Percentiles rank a stretch among this genome's conserved stretches.
These are phyloP conservation scores for Austrofundulus limnaeus DNA, from an alignment of 2,113 vertebrate species.

Conservation along the genomic window DNA sequence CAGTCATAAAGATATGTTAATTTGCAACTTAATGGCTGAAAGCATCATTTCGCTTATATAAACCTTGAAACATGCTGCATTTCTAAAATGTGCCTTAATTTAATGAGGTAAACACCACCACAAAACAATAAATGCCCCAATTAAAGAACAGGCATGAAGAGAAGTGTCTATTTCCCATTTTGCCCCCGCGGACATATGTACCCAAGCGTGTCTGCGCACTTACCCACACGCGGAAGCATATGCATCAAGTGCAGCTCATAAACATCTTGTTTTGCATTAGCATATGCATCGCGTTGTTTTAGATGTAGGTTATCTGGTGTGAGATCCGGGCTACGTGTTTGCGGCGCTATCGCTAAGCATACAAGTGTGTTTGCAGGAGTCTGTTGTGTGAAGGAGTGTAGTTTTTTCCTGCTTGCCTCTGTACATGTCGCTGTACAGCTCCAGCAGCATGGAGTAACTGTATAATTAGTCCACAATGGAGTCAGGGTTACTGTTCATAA, in stretches of 20 bases:
- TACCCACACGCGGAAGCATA: constrained; percentile 71
- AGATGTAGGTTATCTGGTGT: constrained; percentile 73
- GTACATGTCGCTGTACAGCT: constrained; percentile 14
- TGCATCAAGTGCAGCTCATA: constrained; percentile 67
- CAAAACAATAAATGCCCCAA: constrained; percentile 82
- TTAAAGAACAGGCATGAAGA: constrained; percentile 80
- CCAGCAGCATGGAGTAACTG: constrained; percentile 24
- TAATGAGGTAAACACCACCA: constrained; percentile 76
- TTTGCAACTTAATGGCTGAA: constrained; percentile 76
- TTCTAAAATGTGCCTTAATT: constrained; percentile 74
- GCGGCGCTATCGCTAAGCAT: constrained; percentile 22
- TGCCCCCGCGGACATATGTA: constrained; percentile 75
- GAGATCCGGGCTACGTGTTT: constrained; percentile 67
- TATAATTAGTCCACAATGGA: constrained; percentile 52
- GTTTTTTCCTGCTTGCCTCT: constrained; percentile 15
- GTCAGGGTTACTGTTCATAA: constrained; percentile 50
- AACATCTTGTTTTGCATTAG: constrained; percentile 71
- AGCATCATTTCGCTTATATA: constrained; percentile 77
- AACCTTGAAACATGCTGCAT: constrained; percentile 77
- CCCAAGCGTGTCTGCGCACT: constrained; percentile 74
- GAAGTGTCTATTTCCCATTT: constrained; percentile 77
- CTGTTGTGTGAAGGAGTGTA: constrained; percentile 6
- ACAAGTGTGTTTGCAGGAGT: constrained; percentile 7
- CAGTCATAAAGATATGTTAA: constrained; percentile 79
- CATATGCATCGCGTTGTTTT: constrained; percentile 72